phyloP scores from a whole-genome alignment of 2,113 vertebrate species.

The Mormyrus lacerda region DNA sequence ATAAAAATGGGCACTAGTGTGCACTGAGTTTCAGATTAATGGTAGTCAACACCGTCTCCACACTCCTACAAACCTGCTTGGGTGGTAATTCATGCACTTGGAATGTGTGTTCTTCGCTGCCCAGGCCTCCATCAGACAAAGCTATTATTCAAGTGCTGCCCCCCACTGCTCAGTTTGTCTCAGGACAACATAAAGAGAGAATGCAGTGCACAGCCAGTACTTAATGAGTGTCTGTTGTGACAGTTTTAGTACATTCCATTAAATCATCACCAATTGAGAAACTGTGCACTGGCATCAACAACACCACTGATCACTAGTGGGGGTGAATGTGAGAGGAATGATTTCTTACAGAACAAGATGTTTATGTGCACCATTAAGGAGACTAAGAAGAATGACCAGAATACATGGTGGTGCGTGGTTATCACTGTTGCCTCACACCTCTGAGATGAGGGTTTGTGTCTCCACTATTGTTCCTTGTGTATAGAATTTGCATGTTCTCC shows the following conservation, averaged over 20 bases:
- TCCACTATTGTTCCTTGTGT: not conserved
- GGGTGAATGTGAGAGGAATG: not conserved
- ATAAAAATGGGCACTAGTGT: not conserved
- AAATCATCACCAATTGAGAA: conserved; percentile 53
- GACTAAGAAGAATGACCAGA: not conserved
- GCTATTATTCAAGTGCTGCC: conserved; percentile 49
- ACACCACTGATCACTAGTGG: conserved; percentile 27
- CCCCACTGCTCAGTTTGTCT: not conserved
- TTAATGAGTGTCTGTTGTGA: conserved; percentile 67
- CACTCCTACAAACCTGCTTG: not conserved
- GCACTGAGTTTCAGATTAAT: not conserved
- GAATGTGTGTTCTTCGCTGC: conserved; percentile 46
- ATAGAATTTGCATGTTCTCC: not conserved
- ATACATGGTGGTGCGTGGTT: not conserved
- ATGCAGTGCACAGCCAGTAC: conserved; percentile 35
- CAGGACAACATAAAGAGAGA: not conserved
- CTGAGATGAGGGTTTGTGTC: not conserved
- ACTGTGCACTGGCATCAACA: conserved; percentile 22
- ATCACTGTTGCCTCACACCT: not conserved
- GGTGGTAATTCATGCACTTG: conserved; percentile 52
- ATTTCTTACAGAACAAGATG: conserved; percentile 2
- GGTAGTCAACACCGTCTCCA: not conserved
- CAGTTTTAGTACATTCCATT: conserved; percentile 54
- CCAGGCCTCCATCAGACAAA: conserved; percentile 46
- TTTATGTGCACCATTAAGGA: not conserved